phyloP scores from a whole-genome alignment of 2,113 vertebrate species.

The Clinocottus analis region DNA sequence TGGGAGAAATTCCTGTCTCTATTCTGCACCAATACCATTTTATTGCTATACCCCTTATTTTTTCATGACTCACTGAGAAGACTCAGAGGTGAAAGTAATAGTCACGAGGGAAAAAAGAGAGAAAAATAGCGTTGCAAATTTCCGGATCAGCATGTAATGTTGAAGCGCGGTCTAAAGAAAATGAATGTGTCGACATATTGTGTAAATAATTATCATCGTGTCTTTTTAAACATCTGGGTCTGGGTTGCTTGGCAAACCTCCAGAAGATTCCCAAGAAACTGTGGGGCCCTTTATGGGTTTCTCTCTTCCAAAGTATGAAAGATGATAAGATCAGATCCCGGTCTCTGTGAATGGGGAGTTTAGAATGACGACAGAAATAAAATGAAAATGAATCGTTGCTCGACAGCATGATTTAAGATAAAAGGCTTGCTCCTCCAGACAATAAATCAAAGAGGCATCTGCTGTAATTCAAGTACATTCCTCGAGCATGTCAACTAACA shows the following conservation, averaged over 20 bases:
- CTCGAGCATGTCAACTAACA: constrained; percentile 74
- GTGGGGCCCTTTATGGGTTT: constrained; percentile 55
- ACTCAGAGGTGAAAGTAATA: constrained; percentile 41
- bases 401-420: constrained; percentile 71
- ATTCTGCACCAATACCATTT: constrained; percentile 59
- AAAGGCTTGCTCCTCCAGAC: constrained; percentile 49
- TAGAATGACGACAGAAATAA: constrained; percentile 72
- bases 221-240: constrained; percentile 58
- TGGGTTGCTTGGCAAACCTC: constrained; percentile 55
- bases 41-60: constrained; percentile 51
- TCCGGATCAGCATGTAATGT: background rate
- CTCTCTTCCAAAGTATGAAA: constrained; percentile 73
- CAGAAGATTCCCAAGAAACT: constrained; percentile 61
- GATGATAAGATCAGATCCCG: constrained; percentile 64
- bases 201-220: constrained; percentile 48
- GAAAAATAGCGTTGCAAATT: constrained; percentile 5
- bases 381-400: constrained; percentile 72
- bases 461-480: constrained; percentile 74
- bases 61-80: constrained; percentile 39
- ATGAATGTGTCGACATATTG: background rate
- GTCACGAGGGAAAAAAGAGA: background rate
- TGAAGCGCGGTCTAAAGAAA: background rate
- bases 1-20: constrained; percentile 57
- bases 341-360: constrained; percentile 66
- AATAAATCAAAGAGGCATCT: constrained; percentile 73